Percentiles rank a stretch among this genome's conserved stretches.
Evolutionary conservation across 2,113 vertebrate species (phyloP).

Genomic region (Clinocottus analis): DNA sequence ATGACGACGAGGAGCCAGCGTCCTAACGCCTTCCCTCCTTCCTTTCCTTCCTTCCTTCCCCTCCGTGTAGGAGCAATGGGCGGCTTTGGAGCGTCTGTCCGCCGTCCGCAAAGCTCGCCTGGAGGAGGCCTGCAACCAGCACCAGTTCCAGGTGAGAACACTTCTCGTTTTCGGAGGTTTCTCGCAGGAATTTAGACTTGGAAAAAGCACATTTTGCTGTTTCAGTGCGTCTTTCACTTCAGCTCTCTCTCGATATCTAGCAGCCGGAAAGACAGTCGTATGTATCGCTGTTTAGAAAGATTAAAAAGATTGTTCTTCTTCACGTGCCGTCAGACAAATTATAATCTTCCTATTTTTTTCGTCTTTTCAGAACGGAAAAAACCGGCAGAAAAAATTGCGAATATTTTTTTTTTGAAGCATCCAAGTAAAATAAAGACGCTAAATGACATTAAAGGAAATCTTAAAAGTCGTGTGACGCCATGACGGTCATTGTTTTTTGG

Average conservation of each 20-base stretch:
- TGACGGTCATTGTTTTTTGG: too few species aligned
- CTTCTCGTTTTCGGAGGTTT: background rate
- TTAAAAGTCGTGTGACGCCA: too few species aligned
- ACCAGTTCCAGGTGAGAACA: conserved; percentile 90
- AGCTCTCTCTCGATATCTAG: background rate
- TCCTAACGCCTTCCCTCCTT: background rate
- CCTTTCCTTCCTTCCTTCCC: background rate
- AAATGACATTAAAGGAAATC: too few species aligned
- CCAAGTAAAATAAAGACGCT: too few species aligned
- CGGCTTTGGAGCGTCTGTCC: conserved; percentile 91
- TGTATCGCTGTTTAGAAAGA: background rate
- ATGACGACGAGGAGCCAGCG: background rate
- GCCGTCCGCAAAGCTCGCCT: conserved; percentile 91
- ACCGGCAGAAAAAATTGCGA: too few species aligned
- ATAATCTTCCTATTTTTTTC: too few species aligned
- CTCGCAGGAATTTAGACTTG: too few species aligned
- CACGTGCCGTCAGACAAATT: too few species aligned
- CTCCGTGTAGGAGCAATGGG: conserved; percentile 89
- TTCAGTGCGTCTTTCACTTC: background rate
- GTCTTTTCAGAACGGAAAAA: too few species aligned
- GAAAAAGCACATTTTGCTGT: background rate
- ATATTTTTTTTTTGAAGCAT: too few species aligned
- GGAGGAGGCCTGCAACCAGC: conserved; percentile 90
- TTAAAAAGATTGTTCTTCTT: too few species aligned
- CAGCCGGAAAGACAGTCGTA: background rate